phyloP scores from a whole-genome alignment of 2,888 invertebrate species.

The Tholera decimalis region DNA sequence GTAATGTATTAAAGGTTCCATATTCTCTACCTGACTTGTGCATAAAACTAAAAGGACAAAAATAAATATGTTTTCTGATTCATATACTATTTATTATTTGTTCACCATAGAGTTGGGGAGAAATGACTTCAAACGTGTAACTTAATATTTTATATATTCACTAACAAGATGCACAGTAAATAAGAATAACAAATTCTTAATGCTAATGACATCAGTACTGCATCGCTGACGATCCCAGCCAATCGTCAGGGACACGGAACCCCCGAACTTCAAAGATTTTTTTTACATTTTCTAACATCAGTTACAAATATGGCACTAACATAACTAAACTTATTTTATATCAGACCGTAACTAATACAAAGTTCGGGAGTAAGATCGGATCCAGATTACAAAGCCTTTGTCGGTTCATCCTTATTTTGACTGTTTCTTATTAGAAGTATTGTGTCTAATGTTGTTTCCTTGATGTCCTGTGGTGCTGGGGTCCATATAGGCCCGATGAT shows the following conservation, averaged over 20 bases:
- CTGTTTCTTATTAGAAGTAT: conserved; percentile 80
- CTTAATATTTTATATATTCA: conserved; percentile 69
- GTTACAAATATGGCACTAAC: conserved; percentile 77
- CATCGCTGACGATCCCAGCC: conserved; percentile 67
- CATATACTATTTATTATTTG: conserved; percentile 68
- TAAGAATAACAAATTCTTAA: conserved; percentile 65
- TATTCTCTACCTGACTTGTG: conserved; percentile 20
- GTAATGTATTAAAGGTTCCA: conserved; percentile 17
- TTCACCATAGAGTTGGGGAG: conserved; percentile 71
- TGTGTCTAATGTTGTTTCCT: conserved; percentile 80
- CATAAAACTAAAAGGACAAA: conserved; percentile 48
- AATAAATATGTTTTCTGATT: conserved; percentile 70
- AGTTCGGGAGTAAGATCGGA: conserved; percentile 66
- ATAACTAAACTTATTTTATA: conserved; percentile 62
- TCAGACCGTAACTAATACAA: conserved; percentile 49
- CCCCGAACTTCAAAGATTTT: conserved; percentile 66
- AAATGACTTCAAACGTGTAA: conserved; percentile 56
- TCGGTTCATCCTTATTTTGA: conserved; percentile 65
- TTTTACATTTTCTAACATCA: conserved; percentile 56
- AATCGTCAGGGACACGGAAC: conserved; percentile 64
- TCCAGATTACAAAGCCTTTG: conserved; percentile 71
- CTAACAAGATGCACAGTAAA: conserved; percentile 70
- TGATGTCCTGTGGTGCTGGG: conserved; percentile 76
- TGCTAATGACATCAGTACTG: conserved; percentile 60
- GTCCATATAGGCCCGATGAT: conserved; percentile 89